Evolutionary conservation across 2,113 vertebrate genomes (phyloP).

Genomic region (Enhydra lutris): DNA sequence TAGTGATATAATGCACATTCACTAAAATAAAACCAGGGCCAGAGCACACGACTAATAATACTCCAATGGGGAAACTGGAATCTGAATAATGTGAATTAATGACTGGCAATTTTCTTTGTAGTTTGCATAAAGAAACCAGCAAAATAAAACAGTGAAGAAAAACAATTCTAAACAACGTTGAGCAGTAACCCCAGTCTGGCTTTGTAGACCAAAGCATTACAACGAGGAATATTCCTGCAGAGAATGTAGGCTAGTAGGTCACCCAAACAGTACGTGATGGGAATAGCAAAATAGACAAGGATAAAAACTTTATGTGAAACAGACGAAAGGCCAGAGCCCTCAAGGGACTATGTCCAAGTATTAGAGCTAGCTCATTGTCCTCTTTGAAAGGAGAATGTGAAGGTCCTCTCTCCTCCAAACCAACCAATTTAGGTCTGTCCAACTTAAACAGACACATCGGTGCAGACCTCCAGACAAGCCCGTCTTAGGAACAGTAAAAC

Average conservation of each 20-base stretch:
- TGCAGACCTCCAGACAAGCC: background rate
- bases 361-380: background rate
- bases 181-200: background rate
- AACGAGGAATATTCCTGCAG: slow-evolving; percentile 18
- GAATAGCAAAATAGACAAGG: slow-evolving; percentile 8
- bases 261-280: slow-evolving; percentile 29
- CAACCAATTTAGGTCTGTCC: background rate
- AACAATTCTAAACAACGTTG: background rate
- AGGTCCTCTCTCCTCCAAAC: background rate
- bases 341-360: no score
- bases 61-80: slow-evolving; percentile 34
- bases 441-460: background rate
- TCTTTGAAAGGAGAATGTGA: background rate
- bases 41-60: accelerated
- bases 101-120: slow-evolving; percentile 58
- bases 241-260: slow-evolving; percentile 33
- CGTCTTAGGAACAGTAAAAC: background rate
- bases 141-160: background rate
- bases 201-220: background rate
- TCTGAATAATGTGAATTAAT: slow-evolving; percentile 51
- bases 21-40: background rate
- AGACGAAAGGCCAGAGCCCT: background rate
- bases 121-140: slow-evolving; percentile 19
- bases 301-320: background rate
- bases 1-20: background rate